phyloP scores from a whole-genome alignment of 2,113 vertebrate species.

The Amphilophus citrinellus region DNA sequence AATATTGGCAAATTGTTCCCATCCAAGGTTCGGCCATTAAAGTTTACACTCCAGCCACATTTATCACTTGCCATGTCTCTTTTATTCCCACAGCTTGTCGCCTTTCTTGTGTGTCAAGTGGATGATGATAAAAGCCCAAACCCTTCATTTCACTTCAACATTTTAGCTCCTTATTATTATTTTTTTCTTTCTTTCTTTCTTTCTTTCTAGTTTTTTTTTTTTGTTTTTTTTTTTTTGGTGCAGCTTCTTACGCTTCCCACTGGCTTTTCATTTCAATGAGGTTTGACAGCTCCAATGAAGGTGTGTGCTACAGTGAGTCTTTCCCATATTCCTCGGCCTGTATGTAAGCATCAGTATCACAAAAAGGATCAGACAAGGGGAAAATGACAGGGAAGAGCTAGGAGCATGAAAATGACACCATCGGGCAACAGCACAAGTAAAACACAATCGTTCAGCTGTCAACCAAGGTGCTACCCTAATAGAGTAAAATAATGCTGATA shows the following conservation, averaged over 20 bases:
- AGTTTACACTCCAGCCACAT: constrained; percentile 69
- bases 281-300: constrained; percentile 67
- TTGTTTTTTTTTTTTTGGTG: constrained; percentile 12
- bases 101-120: constrained; percentile 58
- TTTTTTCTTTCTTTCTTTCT: not conserved
- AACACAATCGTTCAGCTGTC: constrained; percentile 61
- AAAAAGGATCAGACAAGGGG: constrained; percentile 59
- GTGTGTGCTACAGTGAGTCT: constrained; percentile 34
- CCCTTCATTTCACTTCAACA: constrained; percentile 43
- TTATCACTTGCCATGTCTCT: constrained; percentile 64
- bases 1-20: constrained; percentile 75
- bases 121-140: constrained; percentile 65
- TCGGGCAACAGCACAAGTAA: constrained; percentile 46
- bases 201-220: not conserved
- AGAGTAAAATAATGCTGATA: constrained; percentile 56
- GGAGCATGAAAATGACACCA: constrained; percentile 57
- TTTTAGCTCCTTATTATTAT: constrained; percentile 6
- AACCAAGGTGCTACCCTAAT: constrained; percentile 41
- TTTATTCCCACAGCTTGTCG: constrained; percentile 60
- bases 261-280: constrained; percentile 65
- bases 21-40: constrained; percentile 69
- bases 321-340: constrained; percentile 50
- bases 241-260: constrained; percentile 25
- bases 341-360: constrained; percentile 54
- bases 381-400: constrained; percentile 63